phyloP scores from a whole-genome alignment of 2,888 invertebrate genomes.

The Caradrina clavipalpis region DNA sequence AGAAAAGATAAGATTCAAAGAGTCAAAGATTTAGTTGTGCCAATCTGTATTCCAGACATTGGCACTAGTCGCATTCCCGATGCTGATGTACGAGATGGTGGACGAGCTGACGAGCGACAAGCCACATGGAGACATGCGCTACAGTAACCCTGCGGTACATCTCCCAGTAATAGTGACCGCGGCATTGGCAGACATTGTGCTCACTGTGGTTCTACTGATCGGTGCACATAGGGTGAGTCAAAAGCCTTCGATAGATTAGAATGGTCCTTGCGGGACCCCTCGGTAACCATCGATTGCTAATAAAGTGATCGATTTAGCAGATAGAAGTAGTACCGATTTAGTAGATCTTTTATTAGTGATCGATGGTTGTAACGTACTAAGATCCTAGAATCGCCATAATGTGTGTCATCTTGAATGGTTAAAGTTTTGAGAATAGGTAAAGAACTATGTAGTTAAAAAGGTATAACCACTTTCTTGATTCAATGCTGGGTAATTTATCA shows the following conservation, averaged over 20 bases:
- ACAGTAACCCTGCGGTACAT: slow-evolving; percentile 68
- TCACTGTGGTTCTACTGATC: slow-evolving; percentile 74
- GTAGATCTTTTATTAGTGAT: no score
- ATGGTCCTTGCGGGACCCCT: slow-evolving; percentile 1
- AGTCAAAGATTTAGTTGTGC: no score
- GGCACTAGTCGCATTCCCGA: slow-evolving; percentile 74
- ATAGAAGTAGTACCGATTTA: no score
- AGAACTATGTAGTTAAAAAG: no score
- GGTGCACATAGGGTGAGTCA: slow-evolving; percentile 61
- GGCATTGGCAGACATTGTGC: slow-evolving; percentile 71
- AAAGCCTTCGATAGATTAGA: background rate
- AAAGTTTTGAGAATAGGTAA: no score
- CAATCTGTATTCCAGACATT: slow-evolving; percentile 70
- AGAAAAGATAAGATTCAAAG: no score
- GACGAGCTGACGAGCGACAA: slow-evolving; percentile 68
- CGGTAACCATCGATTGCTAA: no score
- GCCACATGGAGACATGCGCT: slow-evolving; percentile 46
- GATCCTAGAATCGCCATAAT: no score
- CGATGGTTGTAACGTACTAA: background rate
- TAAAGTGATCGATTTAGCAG: no score
- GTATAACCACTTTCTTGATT: no score
- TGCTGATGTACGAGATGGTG: slow-evolving; percentile 75
- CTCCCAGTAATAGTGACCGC: slow-evolving; percentile 74
- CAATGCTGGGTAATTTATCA: no score
- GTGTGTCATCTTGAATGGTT: no score